Evolutionary conservation across 2,888 invertebrate genomes (phyloP).

Genomic region (Xestia rhomboidea): DNA sequence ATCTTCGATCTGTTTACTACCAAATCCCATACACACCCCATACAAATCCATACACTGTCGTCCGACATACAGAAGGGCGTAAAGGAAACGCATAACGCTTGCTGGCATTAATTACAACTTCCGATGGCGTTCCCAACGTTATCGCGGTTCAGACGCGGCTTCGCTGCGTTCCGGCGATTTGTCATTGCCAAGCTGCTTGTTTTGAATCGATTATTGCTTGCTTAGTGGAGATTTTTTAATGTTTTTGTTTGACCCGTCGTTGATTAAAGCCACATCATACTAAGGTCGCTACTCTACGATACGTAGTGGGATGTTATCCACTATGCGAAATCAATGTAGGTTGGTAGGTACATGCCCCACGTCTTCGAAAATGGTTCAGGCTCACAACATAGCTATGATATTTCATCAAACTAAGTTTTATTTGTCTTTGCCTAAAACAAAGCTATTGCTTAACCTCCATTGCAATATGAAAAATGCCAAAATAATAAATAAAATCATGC

Average conservation of each 20-base stretch:
- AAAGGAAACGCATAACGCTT: constrained; percentile 81
- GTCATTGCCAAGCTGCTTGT: constrained; percentile 72
- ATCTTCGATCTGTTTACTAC: not conserved
- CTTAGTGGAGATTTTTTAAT: constrained; percentile 23
- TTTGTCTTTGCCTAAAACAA: no score
- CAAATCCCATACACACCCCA: not conserved
- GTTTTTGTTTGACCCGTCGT: not conserved
- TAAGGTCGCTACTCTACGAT: no score
- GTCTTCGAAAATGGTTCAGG: no score
- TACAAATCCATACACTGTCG: not conserved
- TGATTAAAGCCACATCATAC: not conserved
- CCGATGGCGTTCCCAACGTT: constrained; percentile 76
- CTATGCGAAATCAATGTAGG: no score
- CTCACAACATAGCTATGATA: no score
- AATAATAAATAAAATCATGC: constrained; percentile 25
- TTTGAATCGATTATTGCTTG: constrained; percentile 61
- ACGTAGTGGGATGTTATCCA: no score
- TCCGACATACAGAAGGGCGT: constrained; percentile 50
- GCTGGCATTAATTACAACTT: constrained; percentile 83
- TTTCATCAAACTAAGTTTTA: no score
- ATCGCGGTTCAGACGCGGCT: constrained; percentile 71
- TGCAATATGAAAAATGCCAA: no score
- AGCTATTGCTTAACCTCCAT: no score
- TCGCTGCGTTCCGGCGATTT: constrained; percentile 68
- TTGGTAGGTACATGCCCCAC: no score